Evolutionary conservation across 2,797 vertebrate species (phyloP), one percentile per base, ranked within the genome.

Genomic region (Spinus pinus): DNA sequence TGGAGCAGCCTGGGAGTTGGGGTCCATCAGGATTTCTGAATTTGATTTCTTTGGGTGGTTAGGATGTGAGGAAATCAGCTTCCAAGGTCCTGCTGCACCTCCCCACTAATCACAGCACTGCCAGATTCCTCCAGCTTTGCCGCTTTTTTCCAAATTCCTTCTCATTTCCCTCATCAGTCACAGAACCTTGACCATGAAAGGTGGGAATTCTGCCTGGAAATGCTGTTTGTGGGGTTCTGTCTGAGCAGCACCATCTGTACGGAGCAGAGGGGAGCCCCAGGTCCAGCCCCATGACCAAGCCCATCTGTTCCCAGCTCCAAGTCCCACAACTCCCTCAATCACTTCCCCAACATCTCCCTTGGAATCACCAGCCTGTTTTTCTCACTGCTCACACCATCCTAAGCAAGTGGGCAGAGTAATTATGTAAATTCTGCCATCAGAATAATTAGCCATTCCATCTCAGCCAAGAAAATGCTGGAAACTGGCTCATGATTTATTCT

Each of bases 401-500:
- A 90, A 83, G 93, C 80, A 51, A 3, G 58, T 16, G 73, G 69
- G 79, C 50, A 87, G 87, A 58, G 80, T 81, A 79, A 95, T 94
- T 95, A 93, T 94, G 96, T 62, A 92, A 96, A 96, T 96, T 94
- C 73, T 72, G 60, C 88, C 95, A 94, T 95, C 85, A 84, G 41
- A 77, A 91, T 96, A 83, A 95, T 95, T 81, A 96, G 93, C 80
- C 54, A 49, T 90, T 96, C 92, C 92, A 75, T 41, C 80, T 75
- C 93, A 88, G 93, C 88, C 92, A 93, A 93, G 93, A 93, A 96
- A 96, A 79, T 46, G 91, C 82, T 94, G 91, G 82, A 65, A 94
- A 95, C 75, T 50, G 89, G 94, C 82, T 96, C 92, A 94, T 94
- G 88, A 95, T 96, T 96, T 92, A 95, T 96, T 95, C 96, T 47